Percentiles rank a stretch among this genome's conserved stretches.
These are phyloP conservation scores for Formica exsecta DNA, from an alignment of 1,140 invertebrate genomes.

Conservation along the genomic window DNA sequence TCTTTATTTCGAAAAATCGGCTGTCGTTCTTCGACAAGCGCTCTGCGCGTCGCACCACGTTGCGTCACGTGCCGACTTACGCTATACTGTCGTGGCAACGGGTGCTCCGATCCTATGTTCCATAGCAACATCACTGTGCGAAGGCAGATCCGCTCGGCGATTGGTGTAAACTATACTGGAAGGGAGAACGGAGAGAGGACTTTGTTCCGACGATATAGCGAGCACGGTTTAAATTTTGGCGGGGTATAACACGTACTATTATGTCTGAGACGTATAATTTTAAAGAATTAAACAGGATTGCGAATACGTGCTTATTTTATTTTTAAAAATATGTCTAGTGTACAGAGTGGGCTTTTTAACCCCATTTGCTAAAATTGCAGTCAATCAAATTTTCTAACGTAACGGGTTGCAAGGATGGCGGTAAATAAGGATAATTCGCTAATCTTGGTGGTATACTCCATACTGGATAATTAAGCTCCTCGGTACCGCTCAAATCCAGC, in stretches of 20 bases:
- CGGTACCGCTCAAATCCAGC: constrained; percentile 44
- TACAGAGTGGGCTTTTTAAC: constrained; percentile 61
- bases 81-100: constrained; percentile 80
- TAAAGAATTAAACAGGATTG: not conserved
- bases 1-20: not conserved
- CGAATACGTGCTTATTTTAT: not conserved
- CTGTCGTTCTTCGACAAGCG: constrained; percentile 21
- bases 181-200: constrained; percentile 65
- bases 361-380: constrained; percentile 87
- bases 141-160: constrained; percentile 67
- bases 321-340: not conserved
- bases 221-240: constrained; percentile 27
- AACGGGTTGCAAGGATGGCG: constrained; percentile 88
- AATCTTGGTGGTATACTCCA: constrained; percentile 87
- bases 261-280: not conserved
- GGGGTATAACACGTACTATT: not conserved
- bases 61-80: constrained; percentile 54
- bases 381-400: constrained; percentile 86
- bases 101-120: constrained; percentile 78
- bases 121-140: constrained; percentile 74
- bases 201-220: constrained; percentile 40
- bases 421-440: constrained; percentile 86
- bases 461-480: constrained; percentile 73
- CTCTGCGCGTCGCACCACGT: constrained; percentile 47
- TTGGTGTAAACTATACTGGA: constrained; percentile 62